These are phyloP conservation scores for Stenotaenia linearis DNA, from an alignment of 2,888 invertebrate genomes.

Conservation along the genomic window DNA sequence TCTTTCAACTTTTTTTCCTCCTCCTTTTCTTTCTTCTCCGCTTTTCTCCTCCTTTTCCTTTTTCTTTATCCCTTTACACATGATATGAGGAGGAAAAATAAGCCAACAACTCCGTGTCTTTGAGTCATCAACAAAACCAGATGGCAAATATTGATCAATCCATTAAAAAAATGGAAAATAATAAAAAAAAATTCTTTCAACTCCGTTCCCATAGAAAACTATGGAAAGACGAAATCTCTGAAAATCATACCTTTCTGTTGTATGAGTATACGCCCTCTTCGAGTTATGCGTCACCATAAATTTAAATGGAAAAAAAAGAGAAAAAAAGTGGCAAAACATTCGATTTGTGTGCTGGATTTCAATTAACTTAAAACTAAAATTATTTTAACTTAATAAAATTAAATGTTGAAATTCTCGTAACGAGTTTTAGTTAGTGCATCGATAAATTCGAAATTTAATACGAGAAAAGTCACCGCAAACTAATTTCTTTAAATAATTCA, in stretches of 20 bases:
- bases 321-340: not conserved
- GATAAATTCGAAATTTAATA: too few species aligned
- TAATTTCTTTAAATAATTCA: too few species aligned
- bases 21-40: not conserved
- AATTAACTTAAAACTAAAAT: too few species aligned
- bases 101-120: not conserved
- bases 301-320: not conserved
- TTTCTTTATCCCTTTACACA: not conserved
- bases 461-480: too few species aligned
- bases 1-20: not conserved
- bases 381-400: too few species aligned
- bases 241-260: not conserved
- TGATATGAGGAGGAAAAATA: not conserved
- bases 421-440: too few species aligned
- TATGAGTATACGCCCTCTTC: not conserved
- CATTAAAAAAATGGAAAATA: not conserved
- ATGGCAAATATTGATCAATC: slow-evolving; percentile 1
- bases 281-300: not conserved
- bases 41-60: not conserved
- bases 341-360: too few species aligned
- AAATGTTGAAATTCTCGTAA: too few species aligned
- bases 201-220: not conserved
- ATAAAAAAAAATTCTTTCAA: not conserved
- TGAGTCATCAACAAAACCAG: not conserved
- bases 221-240: not conserved